These are phyloP conservation scores for Tetramorium bicarinatum DNA, from an alignment of 2,888 invertebrate species.

Conservation along the genomic window DNA sequence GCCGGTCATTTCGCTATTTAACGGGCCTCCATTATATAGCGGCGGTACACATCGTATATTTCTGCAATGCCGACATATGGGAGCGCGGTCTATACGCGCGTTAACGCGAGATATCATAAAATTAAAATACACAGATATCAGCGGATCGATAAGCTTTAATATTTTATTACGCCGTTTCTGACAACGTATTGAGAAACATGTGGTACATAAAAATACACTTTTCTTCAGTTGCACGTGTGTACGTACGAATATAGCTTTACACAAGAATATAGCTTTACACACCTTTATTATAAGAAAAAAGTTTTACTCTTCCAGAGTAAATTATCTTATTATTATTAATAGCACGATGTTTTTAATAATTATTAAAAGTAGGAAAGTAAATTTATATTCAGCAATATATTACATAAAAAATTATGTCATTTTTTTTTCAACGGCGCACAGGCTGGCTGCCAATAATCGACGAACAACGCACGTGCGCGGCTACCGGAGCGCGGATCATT, in stretches of 20 bases:
- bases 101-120: constrained; percentile 53
- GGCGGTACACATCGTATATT: constrained; percentile 64
- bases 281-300: constrained; percentile 5
- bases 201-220: neutral
- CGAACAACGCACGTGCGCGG: neutral
- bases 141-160: neutral
- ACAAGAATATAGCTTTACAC: neutral
- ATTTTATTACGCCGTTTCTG: neutral
- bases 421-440: neutral
- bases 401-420: neutral
- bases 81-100: constrained; percentile 48
- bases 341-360: neutral
- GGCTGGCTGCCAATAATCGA: constrained; percentile 6
- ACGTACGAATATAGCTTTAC: neutral
- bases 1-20: constrained; percentile 82
- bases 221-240: neutral
- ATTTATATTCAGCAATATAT: neutral
- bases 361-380: neutral
- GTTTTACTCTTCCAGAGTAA: neutral
- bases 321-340: neutral
- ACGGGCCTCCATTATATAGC: constrained; percentile 79
- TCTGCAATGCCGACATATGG: constrained; percentile 68
- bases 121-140: constrained; percentile 35
- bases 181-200: neutral
- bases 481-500: constrained; percentile 69